Conservation (phyloP, 2,797 vertebrate genomes). For the Syngnathus rostellatus region DNA sequence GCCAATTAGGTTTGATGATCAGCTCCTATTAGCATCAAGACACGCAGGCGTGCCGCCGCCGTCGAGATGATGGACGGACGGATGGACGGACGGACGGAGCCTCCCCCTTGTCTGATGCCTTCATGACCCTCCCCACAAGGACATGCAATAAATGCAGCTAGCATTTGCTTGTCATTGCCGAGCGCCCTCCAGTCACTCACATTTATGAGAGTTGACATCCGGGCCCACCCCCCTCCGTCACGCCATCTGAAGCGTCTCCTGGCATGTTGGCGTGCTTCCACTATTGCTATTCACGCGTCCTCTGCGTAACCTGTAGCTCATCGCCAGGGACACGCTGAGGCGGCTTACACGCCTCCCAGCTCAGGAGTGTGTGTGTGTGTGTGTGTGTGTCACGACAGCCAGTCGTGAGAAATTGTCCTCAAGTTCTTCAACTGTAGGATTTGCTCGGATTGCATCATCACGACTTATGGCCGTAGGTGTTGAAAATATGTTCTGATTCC, state of each 20-base stretch:
- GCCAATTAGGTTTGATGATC: conserved; percentile 76
- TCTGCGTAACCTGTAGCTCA: conserved; percentile 27
- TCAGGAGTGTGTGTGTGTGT: background rate
- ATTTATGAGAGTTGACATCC: conserved; percentile 35
- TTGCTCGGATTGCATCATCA: conserved; percentile 27
- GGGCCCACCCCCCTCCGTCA: conserved; percentile 24
- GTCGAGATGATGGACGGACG: conserved; percentile 51
- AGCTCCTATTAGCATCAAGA: conserved; percentile 56
- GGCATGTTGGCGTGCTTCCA: conserved; percentile 16
- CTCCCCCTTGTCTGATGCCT: background rate
- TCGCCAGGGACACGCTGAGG: conserved; percentile 6
- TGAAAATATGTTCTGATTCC: too few species aligned
- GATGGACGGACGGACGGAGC: conserved; percentile 33
- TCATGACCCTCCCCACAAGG: too few species aligned
- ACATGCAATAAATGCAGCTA: too few species aligned
- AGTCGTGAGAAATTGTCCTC: background rate
- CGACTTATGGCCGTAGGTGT: too few species aligned
- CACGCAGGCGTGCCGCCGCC: conserved; percentile 32
- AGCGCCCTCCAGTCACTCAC: conserved; percentile 27
- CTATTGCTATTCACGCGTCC: conserved; percentile 34
- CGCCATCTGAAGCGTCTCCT: conserved; percentile 10
- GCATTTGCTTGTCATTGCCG: conserved; percentile 8
- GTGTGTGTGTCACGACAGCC: background rate
- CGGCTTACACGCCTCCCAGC: background rate
- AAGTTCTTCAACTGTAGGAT: conserved; percentile 29